Conservation (phyloP, 2,113 vertebrate genomes). For the Rhegmatorhina hoffmannsi region DNA sequence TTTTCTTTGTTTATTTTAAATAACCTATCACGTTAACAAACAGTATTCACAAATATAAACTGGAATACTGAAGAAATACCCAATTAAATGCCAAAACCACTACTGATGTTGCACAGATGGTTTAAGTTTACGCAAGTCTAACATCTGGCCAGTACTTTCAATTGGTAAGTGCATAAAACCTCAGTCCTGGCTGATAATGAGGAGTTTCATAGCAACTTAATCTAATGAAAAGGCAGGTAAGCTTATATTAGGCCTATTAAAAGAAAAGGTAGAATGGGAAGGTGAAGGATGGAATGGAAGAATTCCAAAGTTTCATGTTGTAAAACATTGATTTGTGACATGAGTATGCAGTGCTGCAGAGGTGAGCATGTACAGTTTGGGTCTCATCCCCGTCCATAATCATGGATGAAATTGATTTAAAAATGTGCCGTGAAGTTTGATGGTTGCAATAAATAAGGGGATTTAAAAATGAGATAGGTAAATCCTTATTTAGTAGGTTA, state of each 20-base stretch:
- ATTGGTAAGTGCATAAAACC: slow-evolving; percentile 22
- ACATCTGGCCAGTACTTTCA: slow-evolving; percentile 32
- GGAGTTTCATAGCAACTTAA: slow-evolving; percentile 9
- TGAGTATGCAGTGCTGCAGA: not conserved
- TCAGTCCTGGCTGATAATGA: slow-evolving; percentile 25
- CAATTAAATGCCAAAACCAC: slow-evolving; percentile 55
- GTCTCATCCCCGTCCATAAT: not conserved
- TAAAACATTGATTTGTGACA: slow-evolving; percentile 5
- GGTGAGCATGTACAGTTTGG: not conserved
- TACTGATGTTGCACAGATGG: slow-evolving; percentile 52
- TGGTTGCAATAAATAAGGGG: slow-evolving; percentile 49
- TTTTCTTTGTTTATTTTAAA: slow-evolving; percentile 49
- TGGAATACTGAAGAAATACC: slow-evolving; percentile 63
- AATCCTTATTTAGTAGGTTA: not conserved
- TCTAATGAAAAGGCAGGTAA: slow-evolving; percentile 37
- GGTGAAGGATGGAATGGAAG: not conserved
- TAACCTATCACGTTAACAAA: slow-evolving; percentile 42
- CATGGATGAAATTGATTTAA: slow-evolving; percentile 49
- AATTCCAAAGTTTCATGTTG: not conserved
- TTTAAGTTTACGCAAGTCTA: slow-evolving; percentile 54
- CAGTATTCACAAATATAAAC: slow-evolving; percentile 39
- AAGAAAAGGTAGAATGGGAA: slow-evolving; percentile 20
- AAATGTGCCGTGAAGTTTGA: not conserved
- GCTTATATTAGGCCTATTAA: slow-evolving; percentile 4
- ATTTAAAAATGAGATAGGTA: slow-evolving; percentile 7